Evolutionary conservation across 1,140 invertebrate genomes (phyloP).

Genomic region (Chrysopa pallens): DNA sequence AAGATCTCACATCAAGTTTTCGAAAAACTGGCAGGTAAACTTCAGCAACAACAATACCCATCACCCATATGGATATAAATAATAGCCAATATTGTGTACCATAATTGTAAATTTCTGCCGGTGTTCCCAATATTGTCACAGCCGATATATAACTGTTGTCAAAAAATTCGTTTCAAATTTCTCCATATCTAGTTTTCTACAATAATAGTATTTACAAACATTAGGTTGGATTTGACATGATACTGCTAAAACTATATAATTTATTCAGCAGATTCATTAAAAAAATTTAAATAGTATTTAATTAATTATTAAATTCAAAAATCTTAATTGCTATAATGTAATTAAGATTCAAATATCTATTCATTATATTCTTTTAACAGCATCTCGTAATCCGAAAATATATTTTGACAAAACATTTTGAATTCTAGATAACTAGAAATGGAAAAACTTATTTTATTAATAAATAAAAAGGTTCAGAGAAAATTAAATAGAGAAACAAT

Average conservation of each 20-base stretch:
- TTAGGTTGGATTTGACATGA: too few species aligned
- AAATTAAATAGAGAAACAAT: too few species aligned
- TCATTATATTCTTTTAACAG: too few species aligned
- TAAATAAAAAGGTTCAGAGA: too few species aligned
- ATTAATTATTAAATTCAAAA: not conserved
- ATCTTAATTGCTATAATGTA: too few species aligned
- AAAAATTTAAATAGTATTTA: not conserved
- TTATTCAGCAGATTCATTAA: not conserved
- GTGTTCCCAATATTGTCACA: slow-evolving; percentile 73
- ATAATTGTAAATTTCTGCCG: slow-evolving; percentile 73
- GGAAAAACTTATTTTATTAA: too few species aligned
- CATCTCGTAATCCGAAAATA: too few species aligned
- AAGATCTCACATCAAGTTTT: slow-evolving; percentile 55
- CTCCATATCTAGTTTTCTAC: not conserved
- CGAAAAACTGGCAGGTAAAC: slow-evolving; percentile 75
- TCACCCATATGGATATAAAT: slow-evolving; percentile 41
- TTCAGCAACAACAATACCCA: slow-evolving; percentile 43
- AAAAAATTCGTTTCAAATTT: slow-evolving; percentile 1
- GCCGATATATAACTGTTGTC: slow-evolving; percentile 64
- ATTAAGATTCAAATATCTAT: too few species aligned
- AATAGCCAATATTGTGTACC: slow-evolving; percentile 69
- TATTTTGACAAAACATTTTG: too few species aligned
- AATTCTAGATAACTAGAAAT: too few species aligned
- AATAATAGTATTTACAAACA: not conserved
- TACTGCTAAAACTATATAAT: not conserved